Conservation (phyloP, 37 sponge, comb jelly and placozoan species). For the Chondrosia reniformis region DNA sequence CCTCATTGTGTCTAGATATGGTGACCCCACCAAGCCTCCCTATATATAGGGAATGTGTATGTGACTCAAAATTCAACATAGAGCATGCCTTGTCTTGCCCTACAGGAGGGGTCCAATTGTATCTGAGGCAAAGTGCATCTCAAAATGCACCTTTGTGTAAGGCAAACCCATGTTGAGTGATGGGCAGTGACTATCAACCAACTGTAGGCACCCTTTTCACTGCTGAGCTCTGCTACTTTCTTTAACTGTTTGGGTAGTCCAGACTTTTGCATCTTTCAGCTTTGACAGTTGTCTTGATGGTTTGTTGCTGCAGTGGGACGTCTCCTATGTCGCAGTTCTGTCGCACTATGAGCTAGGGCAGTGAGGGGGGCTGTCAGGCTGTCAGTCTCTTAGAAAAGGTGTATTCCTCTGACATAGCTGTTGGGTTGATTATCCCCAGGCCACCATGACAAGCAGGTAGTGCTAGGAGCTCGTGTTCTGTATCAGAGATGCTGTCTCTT, state of each 20-base stretch:
- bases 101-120: not conserved
- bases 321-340: not conserved
- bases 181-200: too few species aligned
- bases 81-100: not conserved
- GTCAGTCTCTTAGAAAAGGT: not conserved
- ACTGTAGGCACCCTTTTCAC: too few species aligned
- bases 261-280: slow-evolving; percentile 4
- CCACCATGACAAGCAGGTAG: not conserved
- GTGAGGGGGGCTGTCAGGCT: too few species aligned
- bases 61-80: not conserved
- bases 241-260: slow-evolving; percentile 12
- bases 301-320: not conserved
- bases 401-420: not conserved
- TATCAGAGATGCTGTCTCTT: not conserved
- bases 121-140: not conserved
- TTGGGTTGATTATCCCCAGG: not conserved
- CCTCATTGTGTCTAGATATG: not conserved
- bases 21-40: not conserved
- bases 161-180: not conserved
- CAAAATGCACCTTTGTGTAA: not conserved
- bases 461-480: not conserved
- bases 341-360: not conserved
- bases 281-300: not conserved
- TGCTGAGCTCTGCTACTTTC: too few species aligned
- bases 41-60: too few species aligned